Percentiles rank a stretch among this genome's conserved stretches.
phyloP scores from a whole-genome alignment of 2,888 invertebrate genomes.

The Myathropa florea region DNA sequence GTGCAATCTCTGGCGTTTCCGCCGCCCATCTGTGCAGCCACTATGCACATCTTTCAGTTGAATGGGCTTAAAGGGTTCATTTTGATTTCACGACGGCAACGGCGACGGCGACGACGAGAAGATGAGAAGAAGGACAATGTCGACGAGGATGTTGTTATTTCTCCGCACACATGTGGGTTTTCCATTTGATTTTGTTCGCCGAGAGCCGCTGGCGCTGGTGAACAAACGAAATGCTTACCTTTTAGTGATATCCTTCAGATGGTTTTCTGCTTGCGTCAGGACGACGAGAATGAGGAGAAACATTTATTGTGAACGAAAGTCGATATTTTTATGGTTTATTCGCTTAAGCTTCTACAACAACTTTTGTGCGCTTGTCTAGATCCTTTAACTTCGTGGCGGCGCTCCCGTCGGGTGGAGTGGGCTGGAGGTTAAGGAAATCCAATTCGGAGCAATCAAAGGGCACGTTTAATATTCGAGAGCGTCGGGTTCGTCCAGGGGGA shows the following conservation, averaged over 20 bases:
- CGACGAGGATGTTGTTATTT: slow-evolving; percentile 34
- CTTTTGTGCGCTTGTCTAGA: neutral
- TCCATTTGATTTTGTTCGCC: slow-evolving; percentile 9
- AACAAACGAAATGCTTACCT: slow-evolving; percentile 37
- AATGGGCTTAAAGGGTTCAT: slow-evolving; percentile 62
- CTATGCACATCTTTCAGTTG: slow-evolving; percentile 23
- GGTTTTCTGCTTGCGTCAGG: slow-evolving; percentile 30
- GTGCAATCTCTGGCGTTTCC: neutral
- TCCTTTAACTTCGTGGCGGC: neutral
- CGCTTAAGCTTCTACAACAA: neutral
- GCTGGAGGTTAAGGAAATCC: neutral
- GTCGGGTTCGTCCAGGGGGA: neutral
- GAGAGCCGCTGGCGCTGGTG: neutral
- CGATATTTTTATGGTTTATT: neutral
- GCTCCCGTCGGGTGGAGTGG: too few species aligned
- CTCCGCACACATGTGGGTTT: neutral
- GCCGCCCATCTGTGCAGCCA: neutral
- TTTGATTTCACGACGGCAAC: slow-evolving; percentile 47
- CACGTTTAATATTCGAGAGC: neutral
- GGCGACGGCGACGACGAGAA: neutral
- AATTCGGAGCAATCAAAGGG: slow-evolving; percentile 17
- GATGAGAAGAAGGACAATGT: slow-evolving; percentile 1
- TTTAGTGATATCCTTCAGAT: slow-evolving; percentile 42
- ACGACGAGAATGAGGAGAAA: neutral
- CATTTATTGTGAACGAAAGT: slow-evolving; percentile 52